Base-by-base conservation (phyloP, 2,113 vertebrate genomes). In the Python bivittatus region DNA sequence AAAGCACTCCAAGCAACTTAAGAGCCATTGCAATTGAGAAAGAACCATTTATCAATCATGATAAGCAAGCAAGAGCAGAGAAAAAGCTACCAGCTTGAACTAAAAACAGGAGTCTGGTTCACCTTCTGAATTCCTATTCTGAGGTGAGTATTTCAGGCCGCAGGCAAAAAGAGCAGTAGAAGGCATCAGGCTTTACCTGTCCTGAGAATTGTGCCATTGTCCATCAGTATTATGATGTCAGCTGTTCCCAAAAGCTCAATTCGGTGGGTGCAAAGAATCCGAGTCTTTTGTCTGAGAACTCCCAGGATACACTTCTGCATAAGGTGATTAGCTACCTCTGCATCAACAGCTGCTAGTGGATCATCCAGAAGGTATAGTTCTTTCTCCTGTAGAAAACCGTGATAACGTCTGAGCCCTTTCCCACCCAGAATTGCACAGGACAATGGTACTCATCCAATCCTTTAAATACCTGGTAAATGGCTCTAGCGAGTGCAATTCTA, bases 331-430 rank as follows among this genome's bases (percentile, higher is more conserved):
- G 99, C 99, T 94, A 99, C 99, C 0, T 99, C 98, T 15, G 98
- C 95, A 93, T 99, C 99, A 3, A 99, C 99, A 1, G 99, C 99
- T 29, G 99, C 99, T 96, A 99, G 93, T 1, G 99, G 99, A 93
- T 99, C 99, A 44, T 99, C 99, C 0, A 99, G 98, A 57, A 99
- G 98, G 95, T 99, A 99, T 87, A 99, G 93, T 8, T 99, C 98
- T 96, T 99, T 99, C 56, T 99, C 98, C 99, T 99, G 79, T 86
- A 91, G 38, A 68, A 87, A 83, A 93, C 27, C 94, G 72, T 3
- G 83, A 92, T 22, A 92, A 0, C 53, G 25, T 29, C 84, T 22
- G 3, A 84, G 84, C 20, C 29, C 42, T 84, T 88, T 68, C 23
- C 20, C 2, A 85, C 10, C 33, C 29, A 85, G 86, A 54, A 90